Conservation (phyloP, 2,113 vertebrate genomes). For the Tupaia chinensis region DNA sequence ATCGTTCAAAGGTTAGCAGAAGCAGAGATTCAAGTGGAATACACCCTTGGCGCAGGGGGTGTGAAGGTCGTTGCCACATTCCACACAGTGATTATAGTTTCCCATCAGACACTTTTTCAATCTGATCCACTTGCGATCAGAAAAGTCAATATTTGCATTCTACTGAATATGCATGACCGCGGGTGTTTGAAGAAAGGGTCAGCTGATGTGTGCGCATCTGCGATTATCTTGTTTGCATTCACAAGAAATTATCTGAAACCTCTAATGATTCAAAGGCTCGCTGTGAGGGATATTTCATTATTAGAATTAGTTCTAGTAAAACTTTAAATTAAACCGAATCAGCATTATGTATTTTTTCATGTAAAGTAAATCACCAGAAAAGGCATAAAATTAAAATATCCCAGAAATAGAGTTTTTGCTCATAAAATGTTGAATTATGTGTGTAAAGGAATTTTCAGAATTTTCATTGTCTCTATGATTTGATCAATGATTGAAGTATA, state of each 20-base stretch:
- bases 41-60: slow-evolving; percentile 59
- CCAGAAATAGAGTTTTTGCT: slow-evolving; percentile 34
- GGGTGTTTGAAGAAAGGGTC: slow-evolving; percentile 83
- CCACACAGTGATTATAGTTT: slow-evolving; percentile 75
- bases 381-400: slow-evolving; percentile 65
- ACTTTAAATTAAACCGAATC: slow-evolving; percentile 80
- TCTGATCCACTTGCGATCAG: slow-evolving; percentile 83
- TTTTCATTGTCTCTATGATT: background rate
- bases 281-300: slow-evolving; percentile 82
- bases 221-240: slow-evolving; percentile 88
- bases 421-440: slow-evolving; percentile 41
- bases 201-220: slow-evolving; percentile 82
- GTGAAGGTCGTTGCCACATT: slow-evolving; percentile 79
- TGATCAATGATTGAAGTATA: background rate
- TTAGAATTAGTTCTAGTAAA: slow-evolving; percentile 83
- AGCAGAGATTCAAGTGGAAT: slow-evolving; percentile 82
- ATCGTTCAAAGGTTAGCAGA: slow-evolving; percentile 79
- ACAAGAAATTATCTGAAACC: slow-evolving; percentile 84
- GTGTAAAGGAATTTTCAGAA: background rate
- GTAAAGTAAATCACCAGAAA: slow-evolving; percentile 68
- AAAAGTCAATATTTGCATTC: slow-evolving; percentile 93
- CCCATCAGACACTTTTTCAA: slow-evolving; percentile 80
- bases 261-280: slow-evolving; percentile 84
- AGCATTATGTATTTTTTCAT: slow-evolving; percentile 75
- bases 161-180: slow-evolving; percentile 89